Evolutionary conservation across 2,888 invertebrate species (phyloP), one percentile per base, ranked within the genome.

Genomic region (Synergus japonicus): DNA sequence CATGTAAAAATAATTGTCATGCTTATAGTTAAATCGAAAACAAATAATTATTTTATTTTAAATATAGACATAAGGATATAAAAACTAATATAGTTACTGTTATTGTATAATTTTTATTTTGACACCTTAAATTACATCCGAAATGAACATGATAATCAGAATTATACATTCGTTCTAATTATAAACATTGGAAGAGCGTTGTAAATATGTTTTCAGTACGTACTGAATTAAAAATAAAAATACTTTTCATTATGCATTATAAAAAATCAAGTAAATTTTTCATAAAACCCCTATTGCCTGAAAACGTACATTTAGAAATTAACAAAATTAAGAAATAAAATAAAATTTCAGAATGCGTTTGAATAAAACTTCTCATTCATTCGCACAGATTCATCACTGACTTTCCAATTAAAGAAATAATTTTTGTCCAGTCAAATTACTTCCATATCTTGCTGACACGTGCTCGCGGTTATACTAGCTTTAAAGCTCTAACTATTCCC

Each of bases 401-500:
- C 66, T 73, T 79, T n/a, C 15, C 13, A 12, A 67, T 67, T 41
- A 67, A 65, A 65, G 67, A n/a, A 60, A 22, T 60, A 60, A 60
- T 22, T 60, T 4, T 60, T 9, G 10, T 58, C 60, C 10, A 60
- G 60, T 78, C 65, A 78, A 73, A 79, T 82, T 46, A 78, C 58
- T 82, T 83, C 54, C 69, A 80, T 44, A 15, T 80, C 79, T 63
- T 46, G 12, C 3, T 65, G 60, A 44, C 67, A 43, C 15, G 9
- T 49, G n/a, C 66, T 66, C 64, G 29, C 54, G 76, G n/a, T 76
- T 46, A 18, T 15, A 22, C 12, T n/a, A 76, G 67, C 41, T 43
- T 67, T 13, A 67, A 54, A 77, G 22, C 67, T 79, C 79, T 81
- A 77, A 41, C 67, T 79, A 80, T 58, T 81, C 81, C 79, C 79